These are phyloP conservation scores for Eptatretus atami DNA, from an alignment of 2,797 vertebrate genomes.

Conservation along the genomic window DNA sequence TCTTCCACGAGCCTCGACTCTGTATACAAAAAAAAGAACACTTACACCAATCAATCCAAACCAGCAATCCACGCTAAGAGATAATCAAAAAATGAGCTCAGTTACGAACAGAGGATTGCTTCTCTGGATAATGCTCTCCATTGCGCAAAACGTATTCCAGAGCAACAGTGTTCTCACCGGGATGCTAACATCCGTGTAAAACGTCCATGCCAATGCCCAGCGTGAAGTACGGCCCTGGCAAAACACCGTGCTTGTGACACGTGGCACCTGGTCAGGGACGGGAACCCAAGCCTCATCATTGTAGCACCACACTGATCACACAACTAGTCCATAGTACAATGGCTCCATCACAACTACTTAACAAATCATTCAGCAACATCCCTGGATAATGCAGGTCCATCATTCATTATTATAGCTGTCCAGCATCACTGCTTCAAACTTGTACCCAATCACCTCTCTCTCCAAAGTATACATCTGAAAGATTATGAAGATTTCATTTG, in stretches of 20 bases:
- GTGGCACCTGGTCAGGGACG: slow-evolving; percentile 29
- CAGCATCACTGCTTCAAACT: too few relatives aligned
- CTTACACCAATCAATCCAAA: too few relatives aligned
- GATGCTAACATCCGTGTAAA: slow-evolving; percentile 65
- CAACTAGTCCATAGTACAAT: background rate
- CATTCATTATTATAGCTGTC: too few relatives aligned
- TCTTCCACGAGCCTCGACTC: too few relatives aligned
- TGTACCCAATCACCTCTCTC: too few relatives aligned
- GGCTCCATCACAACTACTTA: background rate
- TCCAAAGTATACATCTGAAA: too few relatives aligned
- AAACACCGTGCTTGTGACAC: slow-evolving; percentile 85
- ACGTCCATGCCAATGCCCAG: slow-evolving; percentile 95
- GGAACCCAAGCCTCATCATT: background rate
- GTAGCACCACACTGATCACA: background rate
- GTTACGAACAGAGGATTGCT: too few relatives aligned
- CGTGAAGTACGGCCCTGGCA: slow-evolving; percentile 91
- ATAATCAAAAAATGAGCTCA: background rate
- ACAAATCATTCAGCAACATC: background rate
- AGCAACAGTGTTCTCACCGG: slow-evolving; percentile 24
- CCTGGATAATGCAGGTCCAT: too few relatives aligned
- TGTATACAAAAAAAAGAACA: too few relatives aligned
- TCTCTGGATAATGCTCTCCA: too few relatives aligned
- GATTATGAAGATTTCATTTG: too few relatives aligned
- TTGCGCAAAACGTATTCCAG: background rate
- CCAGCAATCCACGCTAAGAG: background rate